Evolutionary conservation across 2,797 vertebrate genomes (phyloP).

Genomic region (Eospalax fontanierii): DNA sequence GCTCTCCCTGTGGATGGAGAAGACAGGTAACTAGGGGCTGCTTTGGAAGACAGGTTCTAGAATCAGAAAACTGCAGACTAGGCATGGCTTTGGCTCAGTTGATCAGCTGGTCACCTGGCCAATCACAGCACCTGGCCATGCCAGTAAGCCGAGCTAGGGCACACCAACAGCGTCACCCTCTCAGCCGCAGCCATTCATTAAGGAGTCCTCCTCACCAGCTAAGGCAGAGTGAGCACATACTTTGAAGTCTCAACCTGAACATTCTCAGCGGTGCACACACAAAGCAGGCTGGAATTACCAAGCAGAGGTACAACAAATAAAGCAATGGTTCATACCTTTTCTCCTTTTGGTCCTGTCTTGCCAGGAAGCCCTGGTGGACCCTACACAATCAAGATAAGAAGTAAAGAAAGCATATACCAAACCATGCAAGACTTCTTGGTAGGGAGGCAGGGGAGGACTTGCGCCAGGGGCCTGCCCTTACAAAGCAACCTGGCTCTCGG

Average conservation of each 20-base stretch:
- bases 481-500: background rate
- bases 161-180: background rate
- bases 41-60: conserved; percentile 32
- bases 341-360: conserved; percentile 95
- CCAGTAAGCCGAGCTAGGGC: background rate
- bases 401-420: background rate
- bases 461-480: no score
- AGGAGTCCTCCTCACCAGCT: background rate
- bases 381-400: conserved; percentile 87
- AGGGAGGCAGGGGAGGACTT: background rate
- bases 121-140: background rate
- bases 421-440: no score
- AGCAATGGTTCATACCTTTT: conserved; percentile 93
- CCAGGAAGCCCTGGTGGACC: conserved; percentile 96
- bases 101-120: background rate
- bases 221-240: background rate
- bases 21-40: conserved; percentile 73
- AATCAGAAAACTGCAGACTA: background rate
- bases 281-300: background rate
- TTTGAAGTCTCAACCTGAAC: conserved; percentile 31
- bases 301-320: background rate
- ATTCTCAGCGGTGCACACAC: background rate
- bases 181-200: background rate
- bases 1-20: conserved; percentile 95
- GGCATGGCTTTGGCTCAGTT: background rate